These are phyloP conservation scores for Porites divaricata DNA, from an alignment of 92 coral and sea anemone species.

Conservation along the genomic window DNA sequence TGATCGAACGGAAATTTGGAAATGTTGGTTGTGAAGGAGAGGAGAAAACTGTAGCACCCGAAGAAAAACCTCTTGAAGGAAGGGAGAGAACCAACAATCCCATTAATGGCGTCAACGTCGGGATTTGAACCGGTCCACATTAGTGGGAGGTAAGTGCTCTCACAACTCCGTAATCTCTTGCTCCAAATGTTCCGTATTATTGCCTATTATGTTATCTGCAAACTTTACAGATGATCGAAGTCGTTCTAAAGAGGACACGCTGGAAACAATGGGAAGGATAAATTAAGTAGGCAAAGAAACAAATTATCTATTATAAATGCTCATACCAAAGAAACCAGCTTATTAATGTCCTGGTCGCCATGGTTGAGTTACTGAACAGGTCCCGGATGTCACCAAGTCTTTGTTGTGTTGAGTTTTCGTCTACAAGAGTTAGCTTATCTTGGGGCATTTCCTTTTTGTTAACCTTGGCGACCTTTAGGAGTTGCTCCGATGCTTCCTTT, in stretches of 20 bases:
- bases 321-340: constrained; percentile 69
- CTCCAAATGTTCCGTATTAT: no score
- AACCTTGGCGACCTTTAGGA: constrained; percentile 43
- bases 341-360: constrained; percentile 49
- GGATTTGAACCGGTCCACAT: no score
- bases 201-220: no score
- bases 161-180: no score
- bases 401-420: neutral
- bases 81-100: no score
- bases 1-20: no score
- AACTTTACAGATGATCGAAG: neutral
- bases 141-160: no score
- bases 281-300: neutral
- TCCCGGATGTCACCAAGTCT: constrained; percentile 66
- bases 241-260: neutral
- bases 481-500: constrained; percentile 45
- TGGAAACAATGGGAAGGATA: neutral
- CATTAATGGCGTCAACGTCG: no score
- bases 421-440: neutral
- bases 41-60: no score
- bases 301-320: neutral
- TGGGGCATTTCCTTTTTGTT: constrained; percentile 44
- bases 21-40: no score
- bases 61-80: no score
- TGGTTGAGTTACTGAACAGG: constrained; percentile 51